Evolutionary conservation across 2,113 vertebrate species (phyloP).

Genomic region (Eudorcas thomsonii): DNA sequence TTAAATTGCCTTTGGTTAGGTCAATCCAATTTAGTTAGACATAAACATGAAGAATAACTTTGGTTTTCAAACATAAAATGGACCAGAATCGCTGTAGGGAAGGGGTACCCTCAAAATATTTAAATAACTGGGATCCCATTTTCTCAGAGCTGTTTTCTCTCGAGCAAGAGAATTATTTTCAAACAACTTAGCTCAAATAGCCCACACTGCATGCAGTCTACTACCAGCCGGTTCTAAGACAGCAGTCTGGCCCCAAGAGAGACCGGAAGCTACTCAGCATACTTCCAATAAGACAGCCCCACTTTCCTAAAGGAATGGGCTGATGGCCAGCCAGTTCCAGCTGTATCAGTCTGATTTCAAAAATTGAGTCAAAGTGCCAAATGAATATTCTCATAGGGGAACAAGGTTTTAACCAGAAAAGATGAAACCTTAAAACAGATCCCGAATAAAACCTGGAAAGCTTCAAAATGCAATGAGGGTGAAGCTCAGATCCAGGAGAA

Average conservation of each 20-base stretch:
- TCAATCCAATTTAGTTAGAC: neutral
- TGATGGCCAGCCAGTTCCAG: neutral
- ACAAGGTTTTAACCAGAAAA: neutral
- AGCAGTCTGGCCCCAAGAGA: neutral
- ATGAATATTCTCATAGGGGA: neutral
- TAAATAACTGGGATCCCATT: neutral
- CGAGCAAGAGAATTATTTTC: neutral
- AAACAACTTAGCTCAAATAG: neutral
- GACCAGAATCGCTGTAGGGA: neutral
- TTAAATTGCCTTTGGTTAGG: neutral
- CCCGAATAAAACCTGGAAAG: neutral
- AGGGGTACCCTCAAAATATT: neutral
- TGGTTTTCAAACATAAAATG: neutral
- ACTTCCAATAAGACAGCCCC: neutral
- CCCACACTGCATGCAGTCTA: neutral
- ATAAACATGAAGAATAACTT: neutral
- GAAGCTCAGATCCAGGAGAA: neutral
- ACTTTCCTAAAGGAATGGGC: neutral
- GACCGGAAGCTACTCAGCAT: neutral
- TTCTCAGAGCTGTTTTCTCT: neutral
- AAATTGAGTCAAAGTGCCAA: neutral
- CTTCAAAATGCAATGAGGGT: neutral
- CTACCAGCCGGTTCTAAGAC: neutral
- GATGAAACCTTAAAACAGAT: neutral
- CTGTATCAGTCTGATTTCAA: neutral